Conservation (phyloP, 2,888 invertebrate species). For the Andrena dorsata region DNA sequence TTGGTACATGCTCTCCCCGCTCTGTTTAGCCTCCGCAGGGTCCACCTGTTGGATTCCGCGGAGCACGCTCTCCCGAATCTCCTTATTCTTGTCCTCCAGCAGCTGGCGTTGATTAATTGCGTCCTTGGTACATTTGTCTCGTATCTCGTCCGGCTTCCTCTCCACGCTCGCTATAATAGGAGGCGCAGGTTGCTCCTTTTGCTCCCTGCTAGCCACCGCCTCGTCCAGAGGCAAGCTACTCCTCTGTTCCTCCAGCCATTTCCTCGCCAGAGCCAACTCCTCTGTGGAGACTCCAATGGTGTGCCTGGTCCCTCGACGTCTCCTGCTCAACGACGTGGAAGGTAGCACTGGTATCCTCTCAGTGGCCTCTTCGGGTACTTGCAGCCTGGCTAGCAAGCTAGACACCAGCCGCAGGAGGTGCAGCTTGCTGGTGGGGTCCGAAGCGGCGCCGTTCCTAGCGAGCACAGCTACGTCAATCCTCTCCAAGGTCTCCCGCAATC, state of each 20-base stretch:
- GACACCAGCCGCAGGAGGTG: conserved; percentile 90
- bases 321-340: conserved; percentile 84
- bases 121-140: conserved; percentile 81
- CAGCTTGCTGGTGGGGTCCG: conserved; percentile 86
- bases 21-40: background rate
- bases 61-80: conserved; percentile 45
- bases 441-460: conserved; percentile 86
- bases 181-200: background rate
- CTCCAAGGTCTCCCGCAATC: conserved; percentile 90
- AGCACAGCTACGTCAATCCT: conserved; percentile 85
- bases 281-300: conserved; percentile 94
- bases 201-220: background rate
- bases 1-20: conserved; percentile 37
- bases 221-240: conserved; percentile 5
- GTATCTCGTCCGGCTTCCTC: conserved; percentile 63
- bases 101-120: conserved; percentile 83
- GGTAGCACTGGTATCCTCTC: conserved; percentile 21
- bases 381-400: conserved; percentile 88
- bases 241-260: conserved; percentile 88
- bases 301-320: conserved; percentile 89
- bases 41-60: conserved; percentile 29
- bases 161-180: background rate
- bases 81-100: conserved; percentile 75
- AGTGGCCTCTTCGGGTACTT: conserved; percentile 79
- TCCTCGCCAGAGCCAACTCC: conserved; percentile 92